Evolutionary conservation across 1,140 invertebrate genomes (phyloP).

Genomic region (Holcopasites calliopsidis): DNA sequence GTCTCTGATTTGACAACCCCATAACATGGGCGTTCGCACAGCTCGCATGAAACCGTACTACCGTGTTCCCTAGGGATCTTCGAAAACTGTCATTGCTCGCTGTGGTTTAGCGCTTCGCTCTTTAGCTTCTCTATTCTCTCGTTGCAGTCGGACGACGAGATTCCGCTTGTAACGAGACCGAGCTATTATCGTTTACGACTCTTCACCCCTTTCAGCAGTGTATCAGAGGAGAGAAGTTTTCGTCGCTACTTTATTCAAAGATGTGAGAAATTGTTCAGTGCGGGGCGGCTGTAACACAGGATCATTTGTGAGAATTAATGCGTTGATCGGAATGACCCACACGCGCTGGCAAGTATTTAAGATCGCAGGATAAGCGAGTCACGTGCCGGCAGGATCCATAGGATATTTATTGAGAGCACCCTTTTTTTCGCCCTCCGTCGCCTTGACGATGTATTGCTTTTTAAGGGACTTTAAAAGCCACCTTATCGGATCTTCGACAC

Average conservation of each 20-base stretch:
- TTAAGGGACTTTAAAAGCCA: constrained; percentile 72
- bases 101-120: constrained; percentile 16
- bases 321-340: constrained; percentile 69
- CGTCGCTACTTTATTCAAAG: no score
- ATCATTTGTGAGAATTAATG: constrained; percentile 73
- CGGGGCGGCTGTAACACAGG: constrained; percentile 1
- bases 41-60: constrained; percentile 60
- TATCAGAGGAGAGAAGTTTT: no score
- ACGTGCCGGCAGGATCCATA: constrained; percentile 70
- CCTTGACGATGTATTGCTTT: constrained; percentile 73
- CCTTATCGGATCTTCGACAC: constrained; percentile 69
- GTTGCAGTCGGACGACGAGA: not conserved
- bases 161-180: not conserved
- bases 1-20: constrained; percentile 77
- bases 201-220: not conserved
- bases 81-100: constrained; percentile 47
- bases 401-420: constrained; percentile 57
- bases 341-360: constrained; percentile 76
- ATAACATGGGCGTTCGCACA: constrained; percentile 70
- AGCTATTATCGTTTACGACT: not conserved
- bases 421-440: constrained; percentile 48
- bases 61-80: constrained; percentile 66
- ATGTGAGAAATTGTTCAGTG: no score
- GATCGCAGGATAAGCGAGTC: constrained; percentile 74
- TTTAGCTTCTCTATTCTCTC: not conserved